Evolutionary conservation across 2,888 invertebrate species (phyloP), one percentile per base, ranked within the genome.

Genomic region (Stictocephala bisonia): DNA sequence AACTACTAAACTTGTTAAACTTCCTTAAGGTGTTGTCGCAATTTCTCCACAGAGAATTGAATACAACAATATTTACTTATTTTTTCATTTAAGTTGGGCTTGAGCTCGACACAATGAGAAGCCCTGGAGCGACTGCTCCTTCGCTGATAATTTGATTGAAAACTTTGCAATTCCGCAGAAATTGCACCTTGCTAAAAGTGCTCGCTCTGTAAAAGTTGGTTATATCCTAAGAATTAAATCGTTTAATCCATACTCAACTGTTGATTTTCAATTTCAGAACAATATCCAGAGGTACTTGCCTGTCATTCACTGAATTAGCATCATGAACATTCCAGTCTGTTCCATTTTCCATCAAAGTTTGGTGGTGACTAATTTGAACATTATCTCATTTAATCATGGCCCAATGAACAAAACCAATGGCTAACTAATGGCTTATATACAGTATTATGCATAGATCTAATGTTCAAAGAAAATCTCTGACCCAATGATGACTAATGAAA

Each of bases 1-100:
- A 71, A 71, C 56, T 71, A 71, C 70, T 58, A 53, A 71, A 71
- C 70, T 71, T 71, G 70, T 71, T 71, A 71, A 71, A 71, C 70
- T 71, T 71, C 58, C 70, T 56, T 58, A 71, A 71, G 58, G 58
- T 71, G 58, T 58, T 71, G 70, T 58, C 48, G 70, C 56, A 56
- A 48, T 71, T 71, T 71, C 56, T 56, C 58, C 70, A 41, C 44
- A 44, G 44, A 71, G 70, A 71, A 71, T 71, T 71, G 70, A 71
- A 71, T 71, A 64, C 64, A 64, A 64, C 26, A 44, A 64, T 64
- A 64, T 64, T 64, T 64, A 44, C 64, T 64, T 64, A 64, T 64
- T 64, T n/a, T 64, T 64, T 64, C 64, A 64, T 64, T 64, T 64
- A 64, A 64, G 64, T 64, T 64, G 64, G 64, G 64, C 24, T 64